Conservation (phyloP, 2,888 invertebrate species). For the Philereme vetulata region DNA sequence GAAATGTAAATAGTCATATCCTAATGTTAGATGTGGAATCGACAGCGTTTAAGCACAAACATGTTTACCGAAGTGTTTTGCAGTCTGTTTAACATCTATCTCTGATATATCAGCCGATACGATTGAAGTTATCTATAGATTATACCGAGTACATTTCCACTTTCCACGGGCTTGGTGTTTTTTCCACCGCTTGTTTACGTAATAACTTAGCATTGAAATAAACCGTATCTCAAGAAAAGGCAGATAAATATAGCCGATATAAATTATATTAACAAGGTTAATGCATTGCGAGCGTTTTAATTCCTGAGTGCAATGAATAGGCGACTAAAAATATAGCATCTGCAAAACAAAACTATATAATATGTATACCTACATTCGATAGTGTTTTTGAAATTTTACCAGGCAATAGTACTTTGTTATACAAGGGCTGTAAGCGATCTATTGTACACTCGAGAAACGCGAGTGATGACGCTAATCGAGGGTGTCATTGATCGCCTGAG, state of each 20-base stretch:
- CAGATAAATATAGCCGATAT: conserved; percentile 33
- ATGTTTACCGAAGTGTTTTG: conserved; percentile 43
- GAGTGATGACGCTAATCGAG: too few relatives aligned
- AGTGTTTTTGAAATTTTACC: too few relatives aligned
- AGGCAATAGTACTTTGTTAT: too few relatives aligned
- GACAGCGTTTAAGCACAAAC: conserved; percentile 36
- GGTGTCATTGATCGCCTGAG: too few relatives aligned
- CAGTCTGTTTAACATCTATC: conserved; percentile 43
- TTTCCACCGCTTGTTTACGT: conserved; percentile 42
- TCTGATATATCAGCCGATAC: conserved; percentile 38
- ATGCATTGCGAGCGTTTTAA: conserved; percentile 14
- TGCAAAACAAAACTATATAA: background rate
- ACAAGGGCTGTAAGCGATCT: too few relatives aligned
- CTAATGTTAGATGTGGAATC: conserved; percentile 16
- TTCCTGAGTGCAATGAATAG: conserved; percentile 10
- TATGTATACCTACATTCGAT: too few relatives aligned
- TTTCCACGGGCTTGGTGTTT: conserved; percentile 45
- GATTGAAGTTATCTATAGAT: conserved; percentile 45
- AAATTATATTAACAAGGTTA: conserved; percentile 39
- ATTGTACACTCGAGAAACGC: too few relatives aligned
- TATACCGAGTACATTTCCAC: conserved; percentile 49
- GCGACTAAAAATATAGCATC: background rate
- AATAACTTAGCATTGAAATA: conserved; percentile 45
- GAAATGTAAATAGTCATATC: conserved; percentile 10
- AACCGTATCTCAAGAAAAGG: conserved; percentile 34